Evolutionary conservation across 2,797 vertebrate species (phyloP), one percentile per base, ranked within the genome.

Genomic region (Amniataba percoides): DNA sequence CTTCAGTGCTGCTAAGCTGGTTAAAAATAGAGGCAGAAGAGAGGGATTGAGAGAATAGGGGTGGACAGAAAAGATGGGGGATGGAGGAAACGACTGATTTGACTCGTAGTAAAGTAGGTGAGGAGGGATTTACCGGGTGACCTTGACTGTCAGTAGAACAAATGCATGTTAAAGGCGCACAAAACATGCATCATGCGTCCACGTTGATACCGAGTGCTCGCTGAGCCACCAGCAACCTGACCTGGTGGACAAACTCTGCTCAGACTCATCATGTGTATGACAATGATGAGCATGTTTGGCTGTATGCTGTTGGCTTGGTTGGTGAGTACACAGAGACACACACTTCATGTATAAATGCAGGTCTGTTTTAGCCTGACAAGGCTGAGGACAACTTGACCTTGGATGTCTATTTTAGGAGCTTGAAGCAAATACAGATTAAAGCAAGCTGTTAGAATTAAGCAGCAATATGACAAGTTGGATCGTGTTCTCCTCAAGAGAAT

Each of bases 21-120:
- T 91, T 95, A 93, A 93, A 94, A 94, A 94, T 93, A 94, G 94
- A 90, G 68, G 63, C 87, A 84, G 90, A 87, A 88, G 81, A 86
- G 86, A 90, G 83, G 90, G 88, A 89, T 87, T 91, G 77, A 78
- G 82, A 63, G 86, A 88, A 91, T 69, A 53, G 21, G 72, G 79
- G 62, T 84, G 87, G 85, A 91, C 79, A 81, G 84, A 82, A 83
- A 82, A 87, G 81, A 77, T 68, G 75, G 71, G 66, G 82, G 88
- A 64, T 71, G 55, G 67, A 74, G 56, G 70, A 80, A 85, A 68
- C 15, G 43, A 65, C 78, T 86, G 82, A 81, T 78, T 80, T 82
- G 76, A 82, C 78, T 88, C 57, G 4, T 12, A 43, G 82, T 25
- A 80, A 87, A 89, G 78, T 78, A 86, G 87, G 77, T 83, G 69